Evolutionary conservation across 2,888 invertebrate species (phyloP).

Genomic region (Nemotelus pantherinus): DNA sequence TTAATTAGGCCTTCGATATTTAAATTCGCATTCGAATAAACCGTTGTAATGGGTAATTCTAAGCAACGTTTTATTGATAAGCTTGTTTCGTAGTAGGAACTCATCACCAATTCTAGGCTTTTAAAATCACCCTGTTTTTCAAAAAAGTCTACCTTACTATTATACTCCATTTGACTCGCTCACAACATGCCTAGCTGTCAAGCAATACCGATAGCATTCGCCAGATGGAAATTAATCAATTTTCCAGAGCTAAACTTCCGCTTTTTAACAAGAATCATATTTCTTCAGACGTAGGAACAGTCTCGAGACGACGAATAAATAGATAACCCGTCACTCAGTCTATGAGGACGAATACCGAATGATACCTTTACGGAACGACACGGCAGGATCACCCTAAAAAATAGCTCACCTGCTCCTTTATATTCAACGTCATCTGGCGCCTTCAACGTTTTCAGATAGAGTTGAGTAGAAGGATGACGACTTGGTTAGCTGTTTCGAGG

Average conservation of each 20-base stretch:
- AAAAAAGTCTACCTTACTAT: no score
- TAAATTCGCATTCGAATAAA: no score
- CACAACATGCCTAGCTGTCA: no score
- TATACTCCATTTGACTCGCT: no score
- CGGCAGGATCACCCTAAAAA: background rate
- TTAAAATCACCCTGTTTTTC: no score
- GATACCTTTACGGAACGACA: background rate
- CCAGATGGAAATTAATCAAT: conserved; percentile 33
- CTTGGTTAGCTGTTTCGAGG: background rate
- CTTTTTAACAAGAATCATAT: conserved; percentile 21
- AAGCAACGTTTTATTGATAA: no score
- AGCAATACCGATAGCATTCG: background rate
- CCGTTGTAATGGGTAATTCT: no score
- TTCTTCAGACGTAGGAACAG: background rate
- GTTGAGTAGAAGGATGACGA: background rate
- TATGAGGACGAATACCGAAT: background rate
- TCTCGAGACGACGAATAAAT: background rate
- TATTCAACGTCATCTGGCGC: background rate
- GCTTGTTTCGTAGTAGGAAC: no score
- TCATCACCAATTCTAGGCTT: no score
- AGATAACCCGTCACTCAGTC: background rate
- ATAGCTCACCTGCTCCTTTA: background rate
- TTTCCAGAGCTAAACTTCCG: conserved; percentile 29
- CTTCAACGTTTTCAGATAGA: background rate
- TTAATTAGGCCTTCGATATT: no score